Base-by-base conservation (phyloP, 2,888 invertebrate species). In the Microctonus brassicae region DNA sequence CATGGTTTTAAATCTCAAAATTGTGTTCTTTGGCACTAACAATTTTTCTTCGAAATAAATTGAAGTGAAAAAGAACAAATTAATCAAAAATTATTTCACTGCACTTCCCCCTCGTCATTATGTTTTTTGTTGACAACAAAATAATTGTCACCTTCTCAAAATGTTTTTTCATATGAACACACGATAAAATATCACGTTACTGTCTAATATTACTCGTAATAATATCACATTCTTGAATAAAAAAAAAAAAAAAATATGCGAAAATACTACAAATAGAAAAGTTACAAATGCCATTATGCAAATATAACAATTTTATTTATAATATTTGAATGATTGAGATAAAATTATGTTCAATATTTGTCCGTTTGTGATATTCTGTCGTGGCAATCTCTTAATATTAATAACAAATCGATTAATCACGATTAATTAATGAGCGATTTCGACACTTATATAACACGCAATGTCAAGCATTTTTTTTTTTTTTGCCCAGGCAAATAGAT, bases 371-470 rank as follows among this genome's bases (percentile, higher is more conserved):
- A 47, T 47, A 47, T 47, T 17, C 17, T 47, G 17, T n/a, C 5
- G 47, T 47, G 9, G 17, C 7, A 17, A 47, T 47, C 6, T 17
- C 17, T 47, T 47, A 47, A 5, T 17, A 20, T 47, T 79, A 57
- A 73, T 73, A 82, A 69, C 80, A 79, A 82, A 79, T 78, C 75
- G n/a, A n/a, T n/a, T n/a, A n/a, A n/a, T 81, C 78, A 78, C 77
- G 80, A 81, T 57, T 29, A 11, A 34, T 34, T 60, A 33, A 47
- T 47, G 47, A 47, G 47, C 47, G n/a, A 17, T 9, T 47, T n/a
- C 47, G 17, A n/a, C 47, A 47, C 47, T 47, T 47, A 17, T n/a
- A 33, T 58, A 60, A 36, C 34, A 60, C 17, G 20, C n/a, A 60
- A 60, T 47, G 17, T 47, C 39, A 47, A 47, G 47, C 47, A 17